These are phyloP conservation scores for Decapterus maruadsi DNA, from an alignment of 2,797 vertebrate genomes.

Conservation along the genomic window DNA sequence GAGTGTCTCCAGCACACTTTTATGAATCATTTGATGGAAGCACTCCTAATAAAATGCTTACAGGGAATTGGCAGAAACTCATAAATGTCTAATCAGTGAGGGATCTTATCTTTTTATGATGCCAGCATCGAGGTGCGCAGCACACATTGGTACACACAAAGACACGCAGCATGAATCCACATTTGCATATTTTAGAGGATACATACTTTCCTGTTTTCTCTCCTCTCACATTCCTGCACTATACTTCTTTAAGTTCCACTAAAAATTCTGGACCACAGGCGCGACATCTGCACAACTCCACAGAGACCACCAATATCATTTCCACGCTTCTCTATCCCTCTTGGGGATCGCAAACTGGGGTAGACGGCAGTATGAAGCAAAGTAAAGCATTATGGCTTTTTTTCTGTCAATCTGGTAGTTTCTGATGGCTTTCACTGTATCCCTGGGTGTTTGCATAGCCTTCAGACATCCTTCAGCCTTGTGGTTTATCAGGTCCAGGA, in stretches of 20 bases:
- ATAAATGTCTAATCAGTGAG: conserved; percentile 47
- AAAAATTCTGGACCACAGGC: conserved; percentile 43
- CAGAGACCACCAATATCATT: conserved; percentile 49
- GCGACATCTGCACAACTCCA: conserved; percentile 43
- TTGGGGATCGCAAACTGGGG: conserved; percentile 22
- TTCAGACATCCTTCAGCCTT: conserved; percentile 46
- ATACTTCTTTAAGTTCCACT: conserved; percentile 14
- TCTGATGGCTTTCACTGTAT: conserved; percentile 33
- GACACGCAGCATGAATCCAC: neutral
- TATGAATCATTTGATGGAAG: conserved; percentile 58
- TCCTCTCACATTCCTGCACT: neutral
- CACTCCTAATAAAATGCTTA: conserved; percentile 42
- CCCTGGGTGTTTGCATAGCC: conserved; percentile 51
- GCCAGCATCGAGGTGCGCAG: conserved; percentile 6
- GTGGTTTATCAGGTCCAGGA: conserved; percentile 40
- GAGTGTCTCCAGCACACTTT: conserved; percentile 30
- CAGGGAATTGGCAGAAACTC: conserved; percentile 41
- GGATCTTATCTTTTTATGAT: conserved; percentile 49
- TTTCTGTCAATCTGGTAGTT: conserved; percentile 37
- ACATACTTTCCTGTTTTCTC: neutral
- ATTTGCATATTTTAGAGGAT: conserved; percentile 19
- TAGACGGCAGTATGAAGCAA: conserved; percentile 35
- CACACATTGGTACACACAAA: conserved; percentile 4
- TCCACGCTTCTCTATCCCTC: conserved; percentile 48
- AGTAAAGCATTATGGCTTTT: conserved; percentile 45